Evolutionary conservation across 2,888 invertebrate genomes (phyloP).

Genomic region (Branchinecta sandiegonensis): DNA sequence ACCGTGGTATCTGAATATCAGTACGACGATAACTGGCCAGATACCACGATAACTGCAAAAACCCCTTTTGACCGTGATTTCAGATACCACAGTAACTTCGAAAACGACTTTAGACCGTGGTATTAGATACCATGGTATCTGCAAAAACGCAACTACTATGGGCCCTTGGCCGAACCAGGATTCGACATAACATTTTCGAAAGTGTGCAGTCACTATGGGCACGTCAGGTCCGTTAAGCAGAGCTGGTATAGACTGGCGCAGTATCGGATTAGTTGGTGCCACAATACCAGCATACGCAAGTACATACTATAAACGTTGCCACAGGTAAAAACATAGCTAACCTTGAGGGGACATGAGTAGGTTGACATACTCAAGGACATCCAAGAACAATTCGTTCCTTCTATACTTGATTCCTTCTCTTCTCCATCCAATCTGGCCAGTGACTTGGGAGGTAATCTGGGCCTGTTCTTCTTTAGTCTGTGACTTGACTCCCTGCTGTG

Average conservation of each 20-base stretch:
- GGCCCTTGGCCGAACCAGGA: no score
- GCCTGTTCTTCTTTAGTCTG: slow-evolving; percentile 98
- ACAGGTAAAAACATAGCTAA: slow-evolving; percentile 32
- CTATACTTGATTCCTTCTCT: slow-evolving; percentile 98
- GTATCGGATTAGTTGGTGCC: no score
- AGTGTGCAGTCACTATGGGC: no score
- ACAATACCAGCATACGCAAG: neutral
- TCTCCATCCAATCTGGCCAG: slow-evolving; percentile 97
- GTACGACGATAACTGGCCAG: no score
- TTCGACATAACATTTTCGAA: no score
- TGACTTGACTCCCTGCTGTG: slow-evolving; percentile 97
- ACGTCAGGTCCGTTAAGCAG: neutral
- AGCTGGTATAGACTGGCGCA: neutral
- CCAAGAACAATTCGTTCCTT: slow-evolving; percentile 93
- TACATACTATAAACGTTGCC: neutral
- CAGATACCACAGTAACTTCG: no score
- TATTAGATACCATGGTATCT: no score
- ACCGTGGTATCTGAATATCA: no score
- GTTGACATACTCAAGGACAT: slow-evolving; percentile 97
- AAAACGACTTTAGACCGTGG: no score
- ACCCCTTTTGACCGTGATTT: no score
- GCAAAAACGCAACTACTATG: no score
- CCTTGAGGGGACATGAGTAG: slow-evolving; percentile 98
- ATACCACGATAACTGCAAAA: no score
- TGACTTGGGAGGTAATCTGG: slow-evolving; percentile 96